phyloP scores from a whole-genome alignment of 2,888 invertebrate genomes.

The Gibbula magus region DNA sequence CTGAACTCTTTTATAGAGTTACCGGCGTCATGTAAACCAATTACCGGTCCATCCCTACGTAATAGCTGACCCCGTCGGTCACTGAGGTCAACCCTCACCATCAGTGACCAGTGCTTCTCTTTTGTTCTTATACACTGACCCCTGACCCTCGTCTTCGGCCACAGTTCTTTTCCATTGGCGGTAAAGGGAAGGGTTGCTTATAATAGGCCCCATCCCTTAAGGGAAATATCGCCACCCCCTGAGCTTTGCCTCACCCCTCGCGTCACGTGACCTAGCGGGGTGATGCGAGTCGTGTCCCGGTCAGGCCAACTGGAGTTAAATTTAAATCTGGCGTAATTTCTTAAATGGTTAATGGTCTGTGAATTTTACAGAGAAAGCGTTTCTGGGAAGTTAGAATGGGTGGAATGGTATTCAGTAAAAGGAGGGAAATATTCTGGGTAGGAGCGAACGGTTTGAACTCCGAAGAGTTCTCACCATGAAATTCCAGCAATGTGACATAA shows the following conservation, averaged over 20 bases:
- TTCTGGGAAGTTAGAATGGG: no score
- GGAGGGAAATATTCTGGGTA: no score
- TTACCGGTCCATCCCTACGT: neutral
- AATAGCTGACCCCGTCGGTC: neutral
- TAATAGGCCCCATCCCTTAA: no score
- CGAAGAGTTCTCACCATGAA: no score
- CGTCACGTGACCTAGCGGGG: neutral
- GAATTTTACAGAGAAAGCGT: no score
- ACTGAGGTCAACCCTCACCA: neutral
- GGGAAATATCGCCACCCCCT: no score
- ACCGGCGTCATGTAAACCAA: neutral
- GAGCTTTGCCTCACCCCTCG: neutral
- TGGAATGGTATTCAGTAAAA: no score
- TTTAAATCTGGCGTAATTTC: neutral
- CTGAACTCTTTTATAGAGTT: neutral
- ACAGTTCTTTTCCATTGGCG: slow-evolving; percentile 6
- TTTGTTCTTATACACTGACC: neutral
- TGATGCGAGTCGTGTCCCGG: neutral
- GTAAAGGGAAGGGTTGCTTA: neutral
- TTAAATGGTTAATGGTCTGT: neutral
- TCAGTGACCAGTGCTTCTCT: neutral
- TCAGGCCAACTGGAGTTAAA: neutral
- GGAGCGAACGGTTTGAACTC: no score
- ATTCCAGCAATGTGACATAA: no score
- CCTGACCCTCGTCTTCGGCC: neutral